Conservation (phyloP, 2,797 vertebrate genomes). For the Schizopygopsis pylzovi region DNA sequence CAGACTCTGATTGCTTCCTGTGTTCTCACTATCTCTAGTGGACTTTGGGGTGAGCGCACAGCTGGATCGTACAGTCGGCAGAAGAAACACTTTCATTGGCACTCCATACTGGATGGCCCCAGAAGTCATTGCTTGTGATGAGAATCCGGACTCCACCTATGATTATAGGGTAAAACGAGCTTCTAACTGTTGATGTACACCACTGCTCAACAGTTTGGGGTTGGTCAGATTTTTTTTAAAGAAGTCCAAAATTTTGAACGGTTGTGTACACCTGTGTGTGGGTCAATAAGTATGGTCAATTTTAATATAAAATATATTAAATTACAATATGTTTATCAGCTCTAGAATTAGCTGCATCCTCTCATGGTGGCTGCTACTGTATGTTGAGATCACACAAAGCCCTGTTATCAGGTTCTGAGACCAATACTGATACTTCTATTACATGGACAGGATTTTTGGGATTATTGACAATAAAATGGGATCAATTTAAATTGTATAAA, state of each 20-base stretch:
- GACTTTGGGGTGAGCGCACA: constrained; percentile 95
- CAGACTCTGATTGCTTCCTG: constrained; percentile 13
- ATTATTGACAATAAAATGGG: background rate
- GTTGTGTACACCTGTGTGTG: background rate
- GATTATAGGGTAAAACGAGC: constrained; percentile 86
- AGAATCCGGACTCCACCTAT: constrained; percentile 94
- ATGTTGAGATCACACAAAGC: background rate
- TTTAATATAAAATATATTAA: background rate
- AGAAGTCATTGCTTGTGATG: constrained; percentile 93
- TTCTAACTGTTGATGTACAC: constrained; percentile 4
- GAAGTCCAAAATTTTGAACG: background rate
- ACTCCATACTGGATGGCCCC: constrained; percentile 97
- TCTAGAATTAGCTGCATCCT: background rate
- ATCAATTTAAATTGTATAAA: background rate
- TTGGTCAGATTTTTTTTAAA: background rate
- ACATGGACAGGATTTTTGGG: background rate
- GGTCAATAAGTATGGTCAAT: background rate
- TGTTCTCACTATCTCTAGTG: constrained; percentile 73
- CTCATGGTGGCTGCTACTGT: background rate
- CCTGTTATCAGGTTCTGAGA: background rate
- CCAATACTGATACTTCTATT: background rate
- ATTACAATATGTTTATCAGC: background rate
- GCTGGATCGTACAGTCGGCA: constrained; percentile 90
- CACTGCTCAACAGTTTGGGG: constrained; percentile 7
- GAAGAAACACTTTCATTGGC: constrained; percentile 94